Base-by-base conservation (phyloP, 2,888 invertebrate species). In the Rhorus exstirpatorius region DNA sequence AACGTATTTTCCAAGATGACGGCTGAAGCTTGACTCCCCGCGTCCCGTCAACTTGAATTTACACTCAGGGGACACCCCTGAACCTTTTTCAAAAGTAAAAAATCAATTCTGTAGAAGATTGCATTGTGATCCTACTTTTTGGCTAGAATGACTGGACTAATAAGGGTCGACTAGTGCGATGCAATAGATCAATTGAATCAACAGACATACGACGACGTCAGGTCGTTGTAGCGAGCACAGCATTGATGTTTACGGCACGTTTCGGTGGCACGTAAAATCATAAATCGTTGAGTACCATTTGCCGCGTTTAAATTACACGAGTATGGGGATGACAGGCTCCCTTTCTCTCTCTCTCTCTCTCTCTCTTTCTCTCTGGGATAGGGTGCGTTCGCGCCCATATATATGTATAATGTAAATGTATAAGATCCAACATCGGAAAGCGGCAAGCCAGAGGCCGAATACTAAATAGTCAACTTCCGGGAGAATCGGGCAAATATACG, bases 361-460 rank as follows among this genome's bases (percentile, higher is more conserved):
- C 53, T 41, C 46, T 46, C 46, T 61, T 14, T 46, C 3, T 17
- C 21, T 60, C 8, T n/a, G 19, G 12, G 65, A 8, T 49, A 83
- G 81, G 81, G 81, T 83, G 83, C 83, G 84, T 86, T 85, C 80
- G 83, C 83, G 83, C 81, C 83, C 61, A 78, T 82, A 21, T 78
- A 79, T 79, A 81, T 81, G 81, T 81, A 77, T 70, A 79, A 41
- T 17, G 46, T 10, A 63, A 17, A 41, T 21, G 38, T 63, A 68
- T 17, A 67, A n/a, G 68, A 67, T 53, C 61, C 84, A 82, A 83
- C 71, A 83, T 85, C 86, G 89, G 87, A 87, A 88, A 88, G 84
- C 85, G 84, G 46, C 79, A 83, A 70, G 79, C 65, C 68, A 81
- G 79, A 81, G 74, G 41, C 79, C 81, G 84, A 84, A 84, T 84